Evolutionary conservation across 2,797 vertebrate species (phyloP).

Genomic region (Clarias laeviceps): DNA sequence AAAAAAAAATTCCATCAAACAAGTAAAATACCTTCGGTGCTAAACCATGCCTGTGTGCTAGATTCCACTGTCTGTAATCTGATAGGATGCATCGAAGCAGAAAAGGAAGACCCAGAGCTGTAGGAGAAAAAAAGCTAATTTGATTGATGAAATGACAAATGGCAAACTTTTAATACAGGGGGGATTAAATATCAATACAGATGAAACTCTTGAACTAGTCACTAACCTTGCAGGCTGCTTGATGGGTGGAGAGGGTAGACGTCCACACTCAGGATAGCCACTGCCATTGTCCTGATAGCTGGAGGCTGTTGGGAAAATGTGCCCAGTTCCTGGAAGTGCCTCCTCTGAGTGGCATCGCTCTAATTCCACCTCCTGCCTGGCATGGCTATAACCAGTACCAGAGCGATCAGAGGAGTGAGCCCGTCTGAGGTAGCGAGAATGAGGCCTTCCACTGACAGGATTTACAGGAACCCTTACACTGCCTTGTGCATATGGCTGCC

Average conservation of each 20-base stretch:
- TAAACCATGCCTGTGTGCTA: constrained; percentile 86
- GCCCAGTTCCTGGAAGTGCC: constrained; percentile 72
- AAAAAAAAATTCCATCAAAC: background rate
- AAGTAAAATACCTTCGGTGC: constrained; percentile 77
- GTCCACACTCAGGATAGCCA: constrained; percentile 76
- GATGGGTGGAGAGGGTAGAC: constrained; percentile 78
- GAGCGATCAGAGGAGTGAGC: constrained; percentile 92
- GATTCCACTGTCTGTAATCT: constrained; percentile 77
- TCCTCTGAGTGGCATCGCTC: constrained; percentile 90
- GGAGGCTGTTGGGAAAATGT: constrained; percentile 69
- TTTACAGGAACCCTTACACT: constrained; percentile 68
- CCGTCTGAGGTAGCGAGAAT: constrained; percentile 88
- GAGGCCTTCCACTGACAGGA: constrained; percentile 75
- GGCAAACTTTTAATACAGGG: background rate
- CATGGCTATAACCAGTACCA: constrained; percentile 63
- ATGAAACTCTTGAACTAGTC: background rate
- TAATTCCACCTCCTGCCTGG: constrained; percentile 56
- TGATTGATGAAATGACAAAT: too few relatives aligned
- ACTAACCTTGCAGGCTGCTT: constrained; percentile 84
- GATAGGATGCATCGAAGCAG: constrained; percentile 71
- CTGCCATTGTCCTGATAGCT: constrained; percentile 68
- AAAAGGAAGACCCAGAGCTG: constrained; percentile 78
- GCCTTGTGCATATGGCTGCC: constrained; percentile 71
- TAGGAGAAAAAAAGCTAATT: constrained; percentile 41
- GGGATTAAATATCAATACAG: background rate